Conservation (phyloP, 2,797 vertebrate species). For the Semaprochilodus insignis region DNA sequence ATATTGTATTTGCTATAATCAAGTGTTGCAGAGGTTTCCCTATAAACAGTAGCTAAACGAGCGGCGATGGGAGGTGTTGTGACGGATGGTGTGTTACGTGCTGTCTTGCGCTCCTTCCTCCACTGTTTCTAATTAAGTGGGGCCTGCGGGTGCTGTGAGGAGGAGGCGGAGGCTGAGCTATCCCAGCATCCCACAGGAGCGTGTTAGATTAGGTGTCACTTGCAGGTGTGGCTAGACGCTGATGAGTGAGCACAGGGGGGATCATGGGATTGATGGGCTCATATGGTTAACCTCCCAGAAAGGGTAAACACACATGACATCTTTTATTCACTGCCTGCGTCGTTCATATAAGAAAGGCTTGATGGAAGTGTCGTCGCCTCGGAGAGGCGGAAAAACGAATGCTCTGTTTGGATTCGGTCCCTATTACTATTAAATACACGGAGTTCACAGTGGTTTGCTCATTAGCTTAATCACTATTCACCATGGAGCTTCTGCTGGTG, state of each 20-base stretch:
- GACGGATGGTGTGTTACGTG: slow-evolving; percentile 43
- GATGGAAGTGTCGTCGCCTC: background rate
- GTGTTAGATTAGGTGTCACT: slow-evolving; percentile 70
- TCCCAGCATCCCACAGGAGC: slow-evolving; percentile 64
- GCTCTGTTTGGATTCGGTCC: background rate
- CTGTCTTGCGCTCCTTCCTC: slow-evolving; percentile 55
- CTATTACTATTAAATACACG: background rate
- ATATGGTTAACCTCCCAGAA: slow-evolving; percentile 55
- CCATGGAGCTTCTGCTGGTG: too few species aligned
- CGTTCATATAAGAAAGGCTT: background rate
- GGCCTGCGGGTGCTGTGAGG: slow-evolving; percentile 71
- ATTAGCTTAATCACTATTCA: background rate
- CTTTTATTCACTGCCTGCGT: slow-evolving; percentile 12
- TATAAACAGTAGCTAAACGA: slow-evolving; percentile 55
- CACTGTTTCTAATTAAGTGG: slow-evolving; percentile 63
- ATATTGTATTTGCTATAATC: slow-evolving; percentile 50
- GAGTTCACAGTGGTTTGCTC: background rate
- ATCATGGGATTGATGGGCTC: slow-evolving; percentile 58
- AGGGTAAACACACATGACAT: slow-evolving; percentile 63
- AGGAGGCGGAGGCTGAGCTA: slow-evolving; percentile 49
- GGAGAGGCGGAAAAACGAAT: background rate
- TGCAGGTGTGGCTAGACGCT: slow-evolving; percentile 69
- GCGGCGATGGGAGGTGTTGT: slow-evolving; percentile 46
- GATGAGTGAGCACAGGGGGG: slow-evolving; percentile 70
- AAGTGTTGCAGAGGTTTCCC: slow-evolving; percentile 33